Evolutionary conservation across 2,113 vertebrate species (phyloP), one percentile per base, ranked within the genome.

Genomic region (Psophia crepitans): DNA sequence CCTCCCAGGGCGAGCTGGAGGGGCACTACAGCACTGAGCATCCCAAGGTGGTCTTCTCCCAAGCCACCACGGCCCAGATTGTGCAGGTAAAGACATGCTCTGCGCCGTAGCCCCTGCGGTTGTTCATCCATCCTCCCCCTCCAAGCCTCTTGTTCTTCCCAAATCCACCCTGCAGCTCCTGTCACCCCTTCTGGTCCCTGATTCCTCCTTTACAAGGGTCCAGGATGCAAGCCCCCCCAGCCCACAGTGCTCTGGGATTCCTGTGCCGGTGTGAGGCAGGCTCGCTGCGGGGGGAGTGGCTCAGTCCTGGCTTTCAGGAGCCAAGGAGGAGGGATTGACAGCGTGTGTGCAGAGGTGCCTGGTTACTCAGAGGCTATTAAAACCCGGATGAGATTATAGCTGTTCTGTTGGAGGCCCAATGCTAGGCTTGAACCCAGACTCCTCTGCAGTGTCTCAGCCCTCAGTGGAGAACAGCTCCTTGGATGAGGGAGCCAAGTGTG

Each of bases 21-120:
- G 93, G 97, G 9, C 99, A 99, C 92, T 91, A 98, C 97, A 96
- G 98, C 5, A 87, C 97, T 23, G 97, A 98, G 32, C 99, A 99
- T 87, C 95, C 98, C 51, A 98, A 98, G 78, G 56, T 93, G 69
- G 63, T 92, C 57, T 93, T 97, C 80, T 81, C 97, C 58, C 97
- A 97, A 73, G 51, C 96, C 66, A 89, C 97, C 51, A 69, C 83
- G 3, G 96, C 98, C 11, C 98, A 98, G 74, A 92, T 93, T 56
- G 98, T 99, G 33, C 97, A 98, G 98, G 97, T 98, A 56, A 96
- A 20, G 41, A 41, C 14, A n/a, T 37, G 35, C 32, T 85, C 24
- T 57, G 46, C 53, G 56, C 56, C 3, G 1, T 22, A 63, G 12
- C n/a, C 17, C 4, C 32, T 1, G 0, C 0, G 0, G 27, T 5